These are phyloP conservation scores for Acanthopleura granulata DNA, from an alignment of 2,888 invertebrate genomes.

Conservation along the genomic window DNA sequence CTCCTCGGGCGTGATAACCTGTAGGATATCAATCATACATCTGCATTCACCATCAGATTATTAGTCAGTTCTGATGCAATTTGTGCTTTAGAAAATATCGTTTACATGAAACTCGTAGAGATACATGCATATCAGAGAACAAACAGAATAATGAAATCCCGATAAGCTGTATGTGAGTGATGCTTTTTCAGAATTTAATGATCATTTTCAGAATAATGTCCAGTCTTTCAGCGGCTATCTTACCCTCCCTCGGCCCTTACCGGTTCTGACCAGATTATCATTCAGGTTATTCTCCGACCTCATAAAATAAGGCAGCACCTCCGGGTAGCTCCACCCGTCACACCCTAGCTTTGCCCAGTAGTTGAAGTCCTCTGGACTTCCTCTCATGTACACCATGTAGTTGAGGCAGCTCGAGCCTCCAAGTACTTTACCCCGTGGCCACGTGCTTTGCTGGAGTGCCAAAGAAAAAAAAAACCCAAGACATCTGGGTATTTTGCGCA, in stretches of 20 bases:
- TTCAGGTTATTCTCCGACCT: slow-evolving; percentile 71
- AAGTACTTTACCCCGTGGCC: slow-evolving; percentile 92
- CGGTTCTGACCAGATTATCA: slow-evolving; percentile 41
- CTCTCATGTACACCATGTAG: slow-evolving; percentile 91
- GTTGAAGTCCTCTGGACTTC: slow-evolving; percentile 86
- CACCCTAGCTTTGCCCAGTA: slow-evolving; percentile 89
- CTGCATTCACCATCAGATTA: neutral
- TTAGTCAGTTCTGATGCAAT: no score
- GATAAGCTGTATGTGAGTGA: no score
- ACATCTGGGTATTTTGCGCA: no score
- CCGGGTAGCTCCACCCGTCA: slow-evolving; percentile 88
- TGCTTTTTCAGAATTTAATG: no score
- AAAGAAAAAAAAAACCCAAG: no score
- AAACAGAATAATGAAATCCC: no score
- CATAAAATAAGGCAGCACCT: slow-evolving; percentile 77
- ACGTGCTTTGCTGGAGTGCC: slow-evolving; percentile 78
- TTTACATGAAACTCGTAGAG: no score
- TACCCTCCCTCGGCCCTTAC: slow-evolving; percentile 28
- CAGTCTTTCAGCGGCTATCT: no score
- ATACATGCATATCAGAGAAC: no score
- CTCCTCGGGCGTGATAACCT: slow-evolving; percentile 56
- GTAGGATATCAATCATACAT: slow-evolving; percentile 16
- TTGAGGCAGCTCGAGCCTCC: slow-evolving; percentile 91
- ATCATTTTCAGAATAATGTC: no score
- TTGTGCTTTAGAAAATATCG: no score